These are phyloP conservation scores for Bufotes viridis DNA, from an alignment of 2,797 vertebrate species.

Conservation along the genomic window DNA sequence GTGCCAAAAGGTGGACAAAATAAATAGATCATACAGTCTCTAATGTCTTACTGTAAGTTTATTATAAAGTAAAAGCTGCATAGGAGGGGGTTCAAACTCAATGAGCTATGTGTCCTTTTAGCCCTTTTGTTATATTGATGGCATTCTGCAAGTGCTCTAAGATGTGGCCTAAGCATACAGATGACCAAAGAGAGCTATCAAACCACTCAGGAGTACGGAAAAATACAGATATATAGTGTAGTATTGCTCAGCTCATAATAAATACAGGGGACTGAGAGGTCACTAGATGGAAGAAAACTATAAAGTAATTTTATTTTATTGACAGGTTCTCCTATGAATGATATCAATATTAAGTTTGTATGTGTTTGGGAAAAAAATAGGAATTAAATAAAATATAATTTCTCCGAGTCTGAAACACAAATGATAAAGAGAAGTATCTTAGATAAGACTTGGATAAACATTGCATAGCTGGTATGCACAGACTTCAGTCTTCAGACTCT, in stretches of 20 bases:
- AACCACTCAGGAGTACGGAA: not conserved
- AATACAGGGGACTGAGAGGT: not conserved
- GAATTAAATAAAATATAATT: not conserved
- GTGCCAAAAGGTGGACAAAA: slow-evolving; percentile 16
- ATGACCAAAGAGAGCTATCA: slow-evolving; percentile 30
- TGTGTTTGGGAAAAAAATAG: not conserved
- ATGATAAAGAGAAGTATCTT: no score
- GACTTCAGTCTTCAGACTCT: no score
- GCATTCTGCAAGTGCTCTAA: not conserved
- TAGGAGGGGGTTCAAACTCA: slow-evolving; percentile 17
- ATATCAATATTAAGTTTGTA: not conserved
- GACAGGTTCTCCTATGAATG: not conserved
- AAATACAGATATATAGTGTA: not conserved
- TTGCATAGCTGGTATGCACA: no score
- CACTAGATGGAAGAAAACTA: not conserved
- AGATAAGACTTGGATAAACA: no score
- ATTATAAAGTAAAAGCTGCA: slow-evolving; percentile 59
- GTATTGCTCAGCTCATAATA: not conserved
- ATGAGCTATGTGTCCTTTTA: slow-evolving; percentile 43
- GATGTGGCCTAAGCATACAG: slow-evolving; percentile 18
- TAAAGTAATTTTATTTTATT: not conserved
- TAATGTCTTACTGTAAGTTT: slow-evolving; percentile 52
- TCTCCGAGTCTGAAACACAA: no score
- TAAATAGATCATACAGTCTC: slow-evolving; percentile 9
- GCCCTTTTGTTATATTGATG: slow-evolving; percentile 29